A percentile compares a stretch with the other conserved stretches of the same genome.
These are phyloP conservation scores for Carassius auratus DNA, from an alignment of 2,113 vertebrate species.

Conservation along the genomic window DNA sequence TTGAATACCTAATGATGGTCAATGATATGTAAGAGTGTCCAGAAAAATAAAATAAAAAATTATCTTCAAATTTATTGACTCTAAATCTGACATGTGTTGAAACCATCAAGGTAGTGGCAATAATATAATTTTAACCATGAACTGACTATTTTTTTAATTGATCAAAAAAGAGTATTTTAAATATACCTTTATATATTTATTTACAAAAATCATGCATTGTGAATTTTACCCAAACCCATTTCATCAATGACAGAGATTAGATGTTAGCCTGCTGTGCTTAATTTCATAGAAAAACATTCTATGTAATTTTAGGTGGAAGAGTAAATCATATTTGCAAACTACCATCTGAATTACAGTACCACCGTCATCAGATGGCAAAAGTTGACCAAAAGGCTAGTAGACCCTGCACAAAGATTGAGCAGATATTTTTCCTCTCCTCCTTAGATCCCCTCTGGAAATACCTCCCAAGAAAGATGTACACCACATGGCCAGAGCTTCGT, in stretches of 20 bases:
- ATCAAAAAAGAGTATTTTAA: background rate
- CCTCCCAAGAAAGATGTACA: slow-evolving; percentile 62
- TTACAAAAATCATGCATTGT: too few species aligned
- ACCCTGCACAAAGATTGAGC: slow-evolving; percentile 39
- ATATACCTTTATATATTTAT: too few species aligned
- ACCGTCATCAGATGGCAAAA: background rate
- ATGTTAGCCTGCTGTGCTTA: background rate
- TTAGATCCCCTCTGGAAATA: slow-evolving; percentile 58
- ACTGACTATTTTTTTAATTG: background rate
- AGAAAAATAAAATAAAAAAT: background rate
- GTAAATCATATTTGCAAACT: background rate
- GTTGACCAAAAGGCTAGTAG: slow-evolving; percentile 20
- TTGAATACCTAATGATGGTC: background rate
- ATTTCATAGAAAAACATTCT: background rate
- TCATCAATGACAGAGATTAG: background rate
- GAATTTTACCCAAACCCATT: background rate
- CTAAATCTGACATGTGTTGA: background rate
- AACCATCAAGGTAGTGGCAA: background rate
- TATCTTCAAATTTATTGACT: background rate
- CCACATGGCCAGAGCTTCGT: slow-evolving; percentile 68
- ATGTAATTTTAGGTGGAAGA: background rate
- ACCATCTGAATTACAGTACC: background rate
- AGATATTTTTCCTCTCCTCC: slow-evolving; percentile 64
- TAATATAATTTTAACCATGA: background rate
- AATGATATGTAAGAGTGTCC: background rate